Evolutionary conservation across 2,888 invertebrate genomes (phyloP).

Genomic region (Drosophila ezoana): DNA sequence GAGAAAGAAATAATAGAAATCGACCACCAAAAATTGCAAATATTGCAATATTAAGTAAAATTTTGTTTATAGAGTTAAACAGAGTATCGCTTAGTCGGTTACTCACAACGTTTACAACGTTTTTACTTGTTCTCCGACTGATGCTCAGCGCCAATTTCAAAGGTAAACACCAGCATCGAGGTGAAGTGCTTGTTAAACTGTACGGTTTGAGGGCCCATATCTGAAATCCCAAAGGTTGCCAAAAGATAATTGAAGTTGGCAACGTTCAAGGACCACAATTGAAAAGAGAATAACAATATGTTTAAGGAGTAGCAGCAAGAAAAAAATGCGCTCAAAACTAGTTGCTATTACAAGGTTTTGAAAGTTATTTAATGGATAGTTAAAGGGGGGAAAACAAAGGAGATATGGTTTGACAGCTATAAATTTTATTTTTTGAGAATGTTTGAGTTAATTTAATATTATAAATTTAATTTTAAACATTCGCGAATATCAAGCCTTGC

Average conservation of each 20-base stretch:
- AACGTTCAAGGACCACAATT: conserved; percentile 20
- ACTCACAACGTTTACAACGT: background rate
- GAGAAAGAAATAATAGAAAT: no score
- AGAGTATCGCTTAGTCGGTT: conserved; percentile 3
- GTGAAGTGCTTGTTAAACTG: conserved; percentile 69
- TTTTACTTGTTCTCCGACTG: conserved; percentile 22
- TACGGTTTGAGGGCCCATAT: conserved; percentile 48
- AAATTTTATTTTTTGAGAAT: no score
- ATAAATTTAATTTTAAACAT: no score
- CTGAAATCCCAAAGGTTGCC: conserved; percentile 29
- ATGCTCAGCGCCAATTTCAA: conserved; percentile 68
- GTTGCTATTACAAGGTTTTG: background rate
- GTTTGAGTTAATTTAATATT: no score
- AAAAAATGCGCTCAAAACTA: background rate
- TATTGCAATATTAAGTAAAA: no score
- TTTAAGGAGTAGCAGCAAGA: no score
- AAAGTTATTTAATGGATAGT: no score
- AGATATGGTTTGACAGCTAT: no score
- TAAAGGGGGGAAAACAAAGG: no score
- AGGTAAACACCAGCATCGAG: conserved; percentile 67
- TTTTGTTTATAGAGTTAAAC: background rate
- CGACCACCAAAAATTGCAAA: no score
- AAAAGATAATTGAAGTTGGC: conserved; percentile 46
- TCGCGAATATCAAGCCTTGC: no score
- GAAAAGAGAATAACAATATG: conserved; percentile 1